Percentiles rank a stretch among this genome's conserved stretches.
phyloP scores from a whole-genome alignment of 2,113 vertebrate species.

The Mirza zaza region DNA sequence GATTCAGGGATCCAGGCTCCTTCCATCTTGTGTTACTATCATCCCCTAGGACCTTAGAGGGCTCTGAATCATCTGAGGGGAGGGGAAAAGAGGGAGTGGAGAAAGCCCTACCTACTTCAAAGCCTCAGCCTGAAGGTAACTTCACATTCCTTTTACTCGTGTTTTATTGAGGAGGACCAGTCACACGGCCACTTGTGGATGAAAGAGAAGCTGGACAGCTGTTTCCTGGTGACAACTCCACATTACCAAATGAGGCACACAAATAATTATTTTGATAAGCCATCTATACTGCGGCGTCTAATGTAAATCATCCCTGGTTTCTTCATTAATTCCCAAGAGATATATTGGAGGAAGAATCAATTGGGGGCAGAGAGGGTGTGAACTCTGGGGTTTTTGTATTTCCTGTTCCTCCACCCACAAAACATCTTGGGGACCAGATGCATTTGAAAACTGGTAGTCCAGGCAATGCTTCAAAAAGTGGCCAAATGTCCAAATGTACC shows the following conservation, averaged over 20 bases:
- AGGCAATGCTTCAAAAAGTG: not conserved
- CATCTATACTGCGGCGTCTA: not conserved
- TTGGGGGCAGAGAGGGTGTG: not conserved
- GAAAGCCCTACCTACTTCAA: not conserved
- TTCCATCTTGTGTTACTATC: not conserved
- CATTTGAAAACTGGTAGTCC: not conserved
- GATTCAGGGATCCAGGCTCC: not conserved
- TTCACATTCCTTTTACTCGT: not conserved
- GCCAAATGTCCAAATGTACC: not conserved
- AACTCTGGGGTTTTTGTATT: not conserved
- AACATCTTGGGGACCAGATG: not conserved
- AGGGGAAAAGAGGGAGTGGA: not conserved
- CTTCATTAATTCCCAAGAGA: conserved; percentile 12
- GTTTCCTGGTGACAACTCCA: not conserved
- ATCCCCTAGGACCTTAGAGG: not conserved
- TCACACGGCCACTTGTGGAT: not conserved
- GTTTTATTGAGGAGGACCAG: not conserved
- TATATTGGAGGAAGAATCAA: not conserved
- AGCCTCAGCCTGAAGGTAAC: not conserved
- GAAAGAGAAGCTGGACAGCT: not conserved
- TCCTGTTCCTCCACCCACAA: not conserved
- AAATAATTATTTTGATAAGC: not conserved
- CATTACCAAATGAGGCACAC: not conserved
- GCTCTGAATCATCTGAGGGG: not conserved
- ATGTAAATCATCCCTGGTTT: not conserved